A percentile compares a stretch with the other conserved stretches of the same genome.
Conservation (phyloP, 2,797 vertebrate genomes). For the Pangasius larnaudii region DNA sequence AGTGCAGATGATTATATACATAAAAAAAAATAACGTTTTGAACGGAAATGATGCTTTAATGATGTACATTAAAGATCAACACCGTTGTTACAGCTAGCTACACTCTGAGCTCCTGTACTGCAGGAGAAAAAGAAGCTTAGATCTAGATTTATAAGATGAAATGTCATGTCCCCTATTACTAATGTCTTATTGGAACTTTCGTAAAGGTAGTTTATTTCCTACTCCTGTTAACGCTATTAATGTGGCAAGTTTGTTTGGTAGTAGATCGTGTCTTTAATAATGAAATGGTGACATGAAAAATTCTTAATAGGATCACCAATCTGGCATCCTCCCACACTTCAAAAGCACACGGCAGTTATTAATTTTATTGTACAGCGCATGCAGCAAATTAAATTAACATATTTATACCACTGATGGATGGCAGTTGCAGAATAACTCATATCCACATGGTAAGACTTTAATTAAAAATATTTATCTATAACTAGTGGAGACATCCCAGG, state of each 20-base stretch:
- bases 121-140: not conserved
- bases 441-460: not conserved
- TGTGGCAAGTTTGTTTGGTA: not conserved
- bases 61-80: too few relatives aligned
- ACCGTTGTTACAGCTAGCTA: not conserved
- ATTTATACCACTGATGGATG: not conserved
- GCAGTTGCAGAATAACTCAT: not conserved
- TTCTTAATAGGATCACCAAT: not conserved
- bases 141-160: not conserved
- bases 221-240: not conserved
- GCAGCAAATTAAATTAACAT: not conserved
- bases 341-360: not conserved
- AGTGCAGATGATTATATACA: not conserved
- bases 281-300: not conserved
- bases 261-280: not conserved
- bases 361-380: not conserved
- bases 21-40: too few relatives aligned
- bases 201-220: not conserved
- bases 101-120: not conserved
- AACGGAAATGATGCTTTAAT: too few relatives aligned
- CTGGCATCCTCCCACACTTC: not conserved
- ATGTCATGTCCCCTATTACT: not conserved
- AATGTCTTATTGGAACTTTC: too few relatives aligned
- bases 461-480: not conserved
- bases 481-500: not conserved